Percentiles rank a stretch among this genome's conserved stretches.
Evolutionary conservation across 2,113 vertebrate genomes (phyloP).

Genomic region (Lethenteron camtschaticum): DNA sequence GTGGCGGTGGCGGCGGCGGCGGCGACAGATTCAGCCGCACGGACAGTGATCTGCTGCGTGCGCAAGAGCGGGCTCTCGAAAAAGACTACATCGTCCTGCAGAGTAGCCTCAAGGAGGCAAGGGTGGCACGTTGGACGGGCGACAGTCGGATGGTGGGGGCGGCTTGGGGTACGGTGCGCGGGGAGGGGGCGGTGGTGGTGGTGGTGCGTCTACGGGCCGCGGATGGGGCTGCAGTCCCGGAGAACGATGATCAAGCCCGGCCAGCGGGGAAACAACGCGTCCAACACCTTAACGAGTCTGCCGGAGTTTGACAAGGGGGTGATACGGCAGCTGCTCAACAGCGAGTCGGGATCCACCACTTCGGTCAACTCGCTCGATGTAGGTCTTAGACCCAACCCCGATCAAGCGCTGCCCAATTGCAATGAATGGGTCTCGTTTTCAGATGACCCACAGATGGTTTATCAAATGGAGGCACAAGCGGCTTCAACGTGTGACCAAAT

Average conservation of each 20-base stretch:
- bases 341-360: constrained; percentile 3
- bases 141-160: not conserved
- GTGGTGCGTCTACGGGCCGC: not conserved
- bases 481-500: no score
- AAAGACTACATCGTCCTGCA: constrained; percentile 98
- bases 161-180: constrained; percentile 3
- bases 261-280: not conserved
- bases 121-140: not conserved
- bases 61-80: constrained; percentile 75
- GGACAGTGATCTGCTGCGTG: constrained; percentile 36
- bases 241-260: not conserved
- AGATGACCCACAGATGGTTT: no score
- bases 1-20: no score
- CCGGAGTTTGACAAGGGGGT: constrained; percentile 4
- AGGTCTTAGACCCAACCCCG: not conserved
- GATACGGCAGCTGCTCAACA: constrained; percentile 2
- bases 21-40: no score
- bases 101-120: constrained; percentile 13
- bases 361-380: constrained; percentile 2
- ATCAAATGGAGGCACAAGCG: no score
- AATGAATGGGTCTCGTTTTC: no score
- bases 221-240: not conserved
- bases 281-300: constrained; percentile 2
- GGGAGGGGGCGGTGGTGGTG: not conserved
- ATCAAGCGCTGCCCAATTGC: no score